Base-by-base conservation (phyloP, 1,140 invertebrate genomes). In the Subanguina moxae region DNA sequence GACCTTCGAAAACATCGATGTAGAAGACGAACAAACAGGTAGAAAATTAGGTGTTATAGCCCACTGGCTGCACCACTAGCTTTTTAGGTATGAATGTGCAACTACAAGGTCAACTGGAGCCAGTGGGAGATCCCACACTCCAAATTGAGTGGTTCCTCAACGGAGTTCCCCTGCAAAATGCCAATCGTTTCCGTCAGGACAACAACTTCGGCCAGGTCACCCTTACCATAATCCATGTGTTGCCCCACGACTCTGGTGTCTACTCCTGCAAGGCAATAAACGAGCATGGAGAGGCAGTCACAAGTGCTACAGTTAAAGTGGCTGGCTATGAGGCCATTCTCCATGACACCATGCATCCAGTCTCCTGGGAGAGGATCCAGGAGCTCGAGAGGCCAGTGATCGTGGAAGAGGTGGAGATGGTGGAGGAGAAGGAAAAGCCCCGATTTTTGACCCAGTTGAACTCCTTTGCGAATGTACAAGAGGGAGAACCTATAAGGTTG, bases 131-230 rank as follows among this genome's bases (percentile, higher is more conserved):
- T 85, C 91, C 91, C n/a, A 92, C 91, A 0, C 92, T 94, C 90
- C 87, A 90, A 78, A 91, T 94, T 1, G 92, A 94, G 85, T 95
- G 92, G 92, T 93, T 90, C 85, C 90, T 91, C 70, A 94, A 95
- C 84, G 92, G 91, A 30, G 87, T 88, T 75, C 88, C 90, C 11
- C 87, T 93, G 0, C 91, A 90, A 9, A 89, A 92, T 64, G 66
- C 28, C 17, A 66, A 48, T 63, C 48, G 48, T 21, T 52, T 52
- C 48, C 66, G 52, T 15, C 25, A 75, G 28, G 78, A 82, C 25
- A 73, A 92, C 74, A 92, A 94, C 77, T 94, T 94, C 82, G 92
- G 92, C 15, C 93, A 91, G 78, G 90, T 94, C 27, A 90, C 91
- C 58, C 83, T 95, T 64, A 91, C 94, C 76, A 92, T 95, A 48